A percentile compares a stretch with the other conserved stretches of the same genome.
phyloP scores from a whole-genome alignment of 2,797 vertebrate genomes.

The Capromys pilorides region DNA sequence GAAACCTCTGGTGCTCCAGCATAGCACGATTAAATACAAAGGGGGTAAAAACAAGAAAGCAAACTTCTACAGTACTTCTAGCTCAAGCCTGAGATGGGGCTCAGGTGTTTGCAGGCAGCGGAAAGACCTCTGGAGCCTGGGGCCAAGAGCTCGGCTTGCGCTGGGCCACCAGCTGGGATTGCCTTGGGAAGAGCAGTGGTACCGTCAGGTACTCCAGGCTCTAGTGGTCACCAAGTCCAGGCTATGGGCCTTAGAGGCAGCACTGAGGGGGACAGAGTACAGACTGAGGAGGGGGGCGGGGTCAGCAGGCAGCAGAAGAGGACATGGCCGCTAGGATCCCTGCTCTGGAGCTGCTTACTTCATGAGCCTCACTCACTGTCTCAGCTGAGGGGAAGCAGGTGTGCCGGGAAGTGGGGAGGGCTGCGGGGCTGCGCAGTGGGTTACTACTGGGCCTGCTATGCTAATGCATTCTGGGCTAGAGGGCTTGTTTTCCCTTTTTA shows the following conservation, averaged over 20 bases:
- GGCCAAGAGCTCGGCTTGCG: neutral
- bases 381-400: neutral
- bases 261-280: neutral
- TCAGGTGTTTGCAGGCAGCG: neutral
- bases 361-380: accelerated
- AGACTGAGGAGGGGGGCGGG: neutral
- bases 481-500: neutral
- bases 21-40: neutral
- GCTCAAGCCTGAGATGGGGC: too few species aligned
- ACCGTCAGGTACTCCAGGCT: neutral
- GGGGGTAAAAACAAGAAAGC: neutral
- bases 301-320: neutral
- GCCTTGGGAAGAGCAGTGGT: neutral
- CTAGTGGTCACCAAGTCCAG: too few species aligned
- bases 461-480: too few species aligned
- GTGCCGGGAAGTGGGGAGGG: neutral
- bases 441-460: too few species aligned
- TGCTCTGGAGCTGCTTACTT: neutral
- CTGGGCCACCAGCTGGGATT: neutral
- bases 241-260: too few species aligned
- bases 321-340: neutral
- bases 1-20: neutral
- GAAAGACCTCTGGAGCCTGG: neutral
- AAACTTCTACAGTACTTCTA: neutral
- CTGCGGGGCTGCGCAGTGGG: neutral